phyloP scores from a whole-genome alignment of 2,888 invertebrate genomes.

The Macrosoma leucophasiata region DNA sequence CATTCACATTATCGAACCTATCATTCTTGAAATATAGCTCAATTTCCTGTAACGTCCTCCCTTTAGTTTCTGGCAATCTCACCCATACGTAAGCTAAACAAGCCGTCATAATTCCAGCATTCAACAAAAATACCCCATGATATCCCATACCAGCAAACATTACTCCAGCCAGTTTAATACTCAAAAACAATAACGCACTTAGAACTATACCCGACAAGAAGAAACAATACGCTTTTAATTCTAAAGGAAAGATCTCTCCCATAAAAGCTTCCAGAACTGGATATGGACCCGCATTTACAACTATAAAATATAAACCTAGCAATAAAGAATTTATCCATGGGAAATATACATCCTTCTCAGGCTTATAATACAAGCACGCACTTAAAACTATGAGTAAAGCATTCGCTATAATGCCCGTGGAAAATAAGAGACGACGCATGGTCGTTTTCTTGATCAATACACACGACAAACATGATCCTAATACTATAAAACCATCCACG shows the following conservation, averaged over 20 bases:
- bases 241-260: conserved; percentile 31
- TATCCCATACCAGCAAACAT: conserved; percentile 28
- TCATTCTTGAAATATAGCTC: conserved; percentile 31
- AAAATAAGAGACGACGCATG: conserved; percentile 20
- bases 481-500: conserved; percentile 20
- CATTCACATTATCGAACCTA: conserved; percentile 9
- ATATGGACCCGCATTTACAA: conserved; percentile 28
- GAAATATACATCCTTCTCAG: conserved; percentile 10
- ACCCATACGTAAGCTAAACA: conserved; percentile 29
- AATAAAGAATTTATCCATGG: conserved; percentile 22
- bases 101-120: conserved; percentile 22
- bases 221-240: conserved; percentile 27
- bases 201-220: conserved; percentile 22
- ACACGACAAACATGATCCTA: conserved; percentile 19
- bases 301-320: conserved; percentile 27
- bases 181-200: conserved; percentile 26
- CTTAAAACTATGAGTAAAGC: conserved; percentile 15
- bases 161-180: conserved; percentile 23
- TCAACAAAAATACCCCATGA: conserved; percentile 31
- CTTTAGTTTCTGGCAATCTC: conserved; percentile 34
- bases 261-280: conserved; percentile 29
- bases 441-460: conserved; percentile 18
- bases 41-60: conserved; percentile 33
- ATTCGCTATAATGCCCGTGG: conserved; percentile 19
- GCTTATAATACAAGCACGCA: conserved; percentile 18